A percentile compares a stretch with the other conserved stretches of the same genome.
These are phyloP conservation scores for Virgularia gustaviana DNA, from an alignment of 92 coral and sea anemone genomes.

Conservation along the genomic window DNA sequence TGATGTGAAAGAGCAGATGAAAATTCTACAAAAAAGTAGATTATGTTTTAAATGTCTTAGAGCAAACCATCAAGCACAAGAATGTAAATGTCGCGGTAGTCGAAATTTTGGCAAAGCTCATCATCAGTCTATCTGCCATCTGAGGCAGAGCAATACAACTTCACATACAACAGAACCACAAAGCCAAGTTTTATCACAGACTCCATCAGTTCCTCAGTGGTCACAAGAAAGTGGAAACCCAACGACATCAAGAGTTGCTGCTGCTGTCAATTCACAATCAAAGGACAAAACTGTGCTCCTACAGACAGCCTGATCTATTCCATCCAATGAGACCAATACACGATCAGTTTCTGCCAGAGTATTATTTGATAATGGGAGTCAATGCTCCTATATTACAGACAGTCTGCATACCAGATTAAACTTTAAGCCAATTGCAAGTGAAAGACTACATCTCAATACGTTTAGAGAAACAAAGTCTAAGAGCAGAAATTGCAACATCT, in stretches of 20 bases:
- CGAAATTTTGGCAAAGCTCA: constrained; percentile 28
- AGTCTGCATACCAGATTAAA: not conserved
- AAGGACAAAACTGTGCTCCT: too few species aligned
- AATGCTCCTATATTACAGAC: constrained; percentile 1
- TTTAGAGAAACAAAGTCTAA: not conserved
- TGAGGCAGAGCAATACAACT: not conserved
- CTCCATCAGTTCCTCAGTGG: not conserved
- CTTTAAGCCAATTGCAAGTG: not conserved
- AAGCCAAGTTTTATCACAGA: not conserved
- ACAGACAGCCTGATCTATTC: not conserved
- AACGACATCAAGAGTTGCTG: constrained; percentile 4
- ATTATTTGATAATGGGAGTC: constrained; percentile 6
- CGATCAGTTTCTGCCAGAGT: not conserved
- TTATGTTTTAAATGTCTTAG: constrained; percentile 30
- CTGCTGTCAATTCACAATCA: constrained; percentile 9
- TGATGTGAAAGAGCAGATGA: constrained; percentile 13
- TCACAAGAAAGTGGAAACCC: not conserved
- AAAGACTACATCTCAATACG: not conserved
- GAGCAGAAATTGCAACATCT: not conserved
- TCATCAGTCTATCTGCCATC: constrained; percentile 44
- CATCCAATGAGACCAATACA: not conserved
- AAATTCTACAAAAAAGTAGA: not conserved
- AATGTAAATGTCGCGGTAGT: constrained; percentile 25
- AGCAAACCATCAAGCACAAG: constrained; percentile 11
- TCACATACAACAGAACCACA: not conserved